These are phyloP conservation scores for Alloscopus bannaensis DNA, from an alignment of 2,888 invertebrate genomes.

Conservation along the genomic window DNA sequence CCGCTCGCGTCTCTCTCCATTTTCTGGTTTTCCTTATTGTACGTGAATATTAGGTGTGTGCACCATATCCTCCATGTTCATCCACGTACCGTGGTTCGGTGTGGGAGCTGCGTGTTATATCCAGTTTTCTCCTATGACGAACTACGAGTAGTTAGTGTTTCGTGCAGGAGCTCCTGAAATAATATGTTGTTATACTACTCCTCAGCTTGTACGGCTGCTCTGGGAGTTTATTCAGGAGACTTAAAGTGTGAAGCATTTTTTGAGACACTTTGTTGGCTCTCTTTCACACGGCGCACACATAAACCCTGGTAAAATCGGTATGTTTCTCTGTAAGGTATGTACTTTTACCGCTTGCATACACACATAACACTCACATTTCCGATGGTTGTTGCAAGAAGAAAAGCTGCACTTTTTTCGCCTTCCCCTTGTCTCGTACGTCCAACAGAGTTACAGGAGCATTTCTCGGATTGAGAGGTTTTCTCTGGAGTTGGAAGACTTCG, in stretches of 20 bases:
- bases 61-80: conserved; percentile 1
- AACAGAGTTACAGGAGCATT: conserved; percentile 16
- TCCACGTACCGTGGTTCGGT: too few species aligned
- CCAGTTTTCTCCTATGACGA: conserved; percentile 14
- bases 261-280: conserved; percentile 21
- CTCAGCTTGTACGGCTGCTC: conserved; percentile 8
- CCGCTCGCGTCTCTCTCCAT: conserved; percentile 21
- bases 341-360: conserved; percentile 14
- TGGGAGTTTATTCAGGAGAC: conserved; percentile 11
- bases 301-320: too few species aligned
- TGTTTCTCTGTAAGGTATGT: too few species aligned
- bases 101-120: too few species aligned
- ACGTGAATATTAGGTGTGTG: conserved; percentile 39
- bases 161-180: background rate
- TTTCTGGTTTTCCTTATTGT: conserved; percentile 14
- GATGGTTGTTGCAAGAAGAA: conserved; percentile 21
- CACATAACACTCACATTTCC: conserved; percentile 36
- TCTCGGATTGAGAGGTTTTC: conserved; percentile 37
- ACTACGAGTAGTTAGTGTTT: conserved; percentile 7
- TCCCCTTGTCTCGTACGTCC: conserved; percentile 14
- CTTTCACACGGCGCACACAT: conserved; percentile 15
- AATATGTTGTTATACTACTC: conserved; percentile 15
- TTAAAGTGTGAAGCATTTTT: conserved; percentile 41
- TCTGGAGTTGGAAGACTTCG: background rate
- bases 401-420: conserved; percentile 18